Evolutionary conservation across 2,797 vertebrate genomes (phyloP).

Genomic region (Myotis myotis): DNA sequence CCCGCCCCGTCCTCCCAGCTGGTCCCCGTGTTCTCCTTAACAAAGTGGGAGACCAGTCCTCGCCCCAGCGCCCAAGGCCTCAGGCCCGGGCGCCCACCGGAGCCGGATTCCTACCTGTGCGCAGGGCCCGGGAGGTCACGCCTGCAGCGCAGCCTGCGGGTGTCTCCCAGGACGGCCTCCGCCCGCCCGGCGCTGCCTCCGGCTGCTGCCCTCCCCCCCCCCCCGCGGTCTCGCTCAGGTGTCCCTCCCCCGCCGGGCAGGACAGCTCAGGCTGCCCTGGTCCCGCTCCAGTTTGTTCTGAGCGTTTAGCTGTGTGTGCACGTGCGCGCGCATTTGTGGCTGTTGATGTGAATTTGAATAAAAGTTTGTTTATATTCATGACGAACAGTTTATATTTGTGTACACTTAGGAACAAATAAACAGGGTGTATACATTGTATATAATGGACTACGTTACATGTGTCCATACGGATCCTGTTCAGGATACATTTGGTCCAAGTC

Average conservation of each 20-base stretch:
- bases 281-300: not conserved
- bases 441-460: not conserved
- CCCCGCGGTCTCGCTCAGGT: no score
- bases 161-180: no score
- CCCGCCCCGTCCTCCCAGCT: no score
- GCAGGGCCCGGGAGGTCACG: fast-evolving
- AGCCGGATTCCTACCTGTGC: not conserved
- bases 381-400: not conserved
- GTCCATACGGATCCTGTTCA: not conserved
- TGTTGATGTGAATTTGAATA: not conserved
- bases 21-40: not conserved
- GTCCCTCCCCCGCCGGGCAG: not conserved
- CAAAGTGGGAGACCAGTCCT: not conserved
- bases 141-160: fast-evolving
- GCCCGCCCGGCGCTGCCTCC: no score
- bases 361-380: not conserved
- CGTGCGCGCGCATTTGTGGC: not conserved
- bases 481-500: not conserved
- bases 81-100: fast-evolving
- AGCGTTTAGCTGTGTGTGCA: not conserved
- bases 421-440: not conserved
- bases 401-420: not conserved
- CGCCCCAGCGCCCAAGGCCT: fast-evolving
- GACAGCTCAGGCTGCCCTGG: not conserved
- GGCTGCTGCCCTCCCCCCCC: no score